Evolutionary conservation across 2,113 vertebrate genomes (phyloP).

Genomic region (Bos javanicus): DNA sequence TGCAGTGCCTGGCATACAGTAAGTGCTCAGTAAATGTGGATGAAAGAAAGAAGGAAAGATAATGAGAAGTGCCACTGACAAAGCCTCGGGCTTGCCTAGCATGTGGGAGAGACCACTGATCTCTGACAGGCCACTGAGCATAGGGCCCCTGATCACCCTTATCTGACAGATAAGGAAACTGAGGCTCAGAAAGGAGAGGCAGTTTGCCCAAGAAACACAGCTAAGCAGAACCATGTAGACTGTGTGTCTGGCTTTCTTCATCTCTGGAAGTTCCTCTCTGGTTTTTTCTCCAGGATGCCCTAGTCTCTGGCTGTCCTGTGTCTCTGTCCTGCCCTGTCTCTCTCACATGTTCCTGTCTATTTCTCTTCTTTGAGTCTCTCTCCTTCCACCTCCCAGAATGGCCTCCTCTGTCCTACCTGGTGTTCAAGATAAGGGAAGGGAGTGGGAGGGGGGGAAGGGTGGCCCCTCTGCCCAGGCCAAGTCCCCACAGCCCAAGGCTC

Average conservation of each 20-base stretch:
- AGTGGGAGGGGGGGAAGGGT: no score
- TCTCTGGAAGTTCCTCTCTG: no score
- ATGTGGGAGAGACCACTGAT: accelerated
- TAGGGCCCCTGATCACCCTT: accelerated
- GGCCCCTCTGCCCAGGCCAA: not conserved
- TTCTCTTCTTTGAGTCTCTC: not conserved
- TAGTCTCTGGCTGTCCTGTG: not conserved
- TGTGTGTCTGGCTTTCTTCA: not conserved
- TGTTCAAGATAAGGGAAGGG: not conserved
- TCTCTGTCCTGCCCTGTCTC: not conserved
- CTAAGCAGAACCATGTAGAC: accelerated
- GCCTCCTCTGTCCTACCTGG: not conserved
- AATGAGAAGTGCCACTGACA: not conserved
- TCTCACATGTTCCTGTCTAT: not conserved
- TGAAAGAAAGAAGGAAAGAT: accelerated
- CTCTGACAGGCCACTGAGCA: accelerated
- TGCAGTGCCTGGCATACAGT: not conserved
- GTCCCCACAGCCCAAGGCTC: not conserved
- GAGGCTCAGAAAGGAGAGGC: not conserved
- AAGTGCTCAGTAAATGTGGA: not conserved
- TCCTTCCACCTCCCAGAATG: no score
- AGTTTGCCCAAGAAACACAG: not conserved
- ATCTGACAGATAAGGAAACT: not conserved
- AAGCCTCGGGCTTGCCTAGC: accelerated
- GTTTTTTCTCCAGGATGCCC: not conserved